phyloP scores from a whole-genome alignment of 2,113 vertebrate species.

The Dinomys branickii region DNA sequence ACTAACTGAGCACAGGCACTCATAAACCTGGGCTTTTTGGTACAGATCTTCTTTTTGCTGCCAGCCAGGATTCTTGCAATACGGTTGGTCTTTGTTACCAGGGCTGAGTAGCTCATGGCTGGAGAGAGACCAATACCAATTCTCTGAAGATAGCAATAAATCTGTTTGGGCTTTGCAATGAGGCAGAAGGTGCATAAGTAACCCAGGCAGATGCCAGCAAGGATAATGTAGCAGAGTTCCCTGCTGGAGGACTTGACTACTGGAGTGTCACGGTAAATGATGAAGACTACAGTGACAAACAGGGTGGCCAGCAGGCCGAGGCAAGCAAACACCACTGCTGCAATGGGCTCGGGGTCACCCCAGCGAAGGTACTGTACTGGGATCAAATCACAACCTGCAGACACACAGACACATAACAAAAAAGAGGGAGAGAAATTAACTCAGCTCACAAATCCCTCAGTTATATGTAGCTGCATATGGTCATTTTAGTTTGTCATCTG shows the following conservation, averaged over 20 bases:
- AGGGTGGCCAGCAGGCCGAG: slow-evolving; percentile 95
- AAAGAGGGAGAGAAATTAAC: background rate
- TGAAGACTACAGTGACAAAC: slow-evolving; percentile 96
- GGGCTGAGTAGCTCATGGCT: slow-evolving; percentile 98
- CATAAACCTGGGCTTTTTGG: slow-evolving; percentile 99
- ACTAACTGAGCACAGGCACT: slow-evolving; percentile 98
- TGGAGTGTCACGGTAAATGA: slow-evolving; percentile 96
- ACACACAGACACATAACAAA: slow-evolving; percentile 57
- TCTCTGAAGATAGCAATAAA: slow-evolving; percentile 97
- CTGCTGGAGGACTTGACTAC: slow-evolving; percentile 99
- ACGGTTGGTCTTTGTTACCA: slow-evolving; percentile 99
- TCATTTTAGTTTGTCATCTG: background rate
- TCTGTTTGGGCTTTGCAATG: slow-evolving; percentile 94
- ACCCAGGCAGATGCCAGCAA: slow-evolving; percentile 97
- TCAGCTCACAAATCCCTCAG: background rate
- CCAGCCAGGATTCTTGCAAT: slow-evolving; percentile 98
- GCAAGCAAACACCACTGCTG: slow-evolving; percentile 97
- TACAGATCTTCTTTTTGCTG: slow-evolving; percentile 99
- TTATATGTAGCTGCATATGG: background rate
- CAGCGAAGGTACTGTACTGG: slow-evolving; percentile 97
- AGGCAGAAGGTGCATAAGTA: slow-evolving; percentile 98
- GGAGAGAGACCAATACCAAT: slow-evolving; percentile 97
- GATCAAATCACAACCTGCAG: slow-evolving; percentile 94
- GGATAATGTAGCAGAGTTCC: slow-evolving; percentile 98
- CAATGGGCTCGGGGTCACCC: slow-evolving; percentile 98